Evolutionary conservation across 1,140 invertebrate genomes (phyloP).

Genomic region (Pentalonia nigronervosa): DNA sequence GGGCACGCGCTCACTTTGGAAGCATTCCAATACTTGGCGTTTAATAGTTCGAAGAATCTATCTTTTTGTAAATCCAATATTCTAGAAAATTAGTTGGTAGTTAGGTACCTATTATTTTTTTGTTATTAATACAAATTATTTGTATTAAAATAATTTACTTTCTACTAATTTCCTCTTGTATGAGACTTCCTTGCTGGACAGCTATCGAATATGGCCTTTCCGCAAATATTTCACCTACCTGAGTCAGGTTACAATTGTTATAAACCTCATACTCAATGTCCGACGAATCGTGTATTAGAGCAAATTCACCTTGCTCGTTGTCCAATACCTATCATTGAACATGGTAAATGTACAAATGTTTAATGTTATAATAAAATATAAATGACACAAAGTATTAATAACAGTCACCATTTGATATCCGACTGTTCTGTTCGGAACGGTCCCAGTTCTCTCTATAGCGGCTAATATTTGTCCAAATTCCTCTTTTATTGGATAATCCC

Average conservation of each 20-base stretch:
- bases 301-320: slow-evolving; percentile 82
- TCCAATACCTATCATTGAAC: slow-evolving; percentile 70
- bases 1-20: slow-evolving; percentile 73
- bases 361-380: too few species aligned
- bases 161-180: slow-evolving; percentile 56
- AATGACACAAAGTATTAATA: background rate
- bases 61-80: slow-evolving; percentile 86
- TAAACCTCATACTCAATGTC: slow-evolving; percentile 85
- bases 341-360: background rate
- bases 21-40: slow-evolving; percentile 83
- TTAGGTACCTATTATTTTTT: background rate
- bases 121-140: background rate
- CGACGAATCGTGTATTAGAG: slow-evolving; percentile 87
- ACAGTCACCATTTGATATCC: slow-evolving; percentile 74
- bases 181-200: slow-evolving; percentile 68
- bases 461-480: slow-evolving; percentile 87
- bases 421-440: slow-evolving; percentile 72
- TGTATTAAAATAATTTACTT: slow-evolving; percentile 19
- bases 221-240: slow-evolving; percentile 87
- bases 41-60: slow-evolving; percentile 79
- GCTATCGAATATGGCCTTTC: slow-evolving; percentile 89
- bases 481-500: slow-evolving; percentile 92
- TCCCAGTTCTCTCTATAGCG: slow-evolving; percentile 80
- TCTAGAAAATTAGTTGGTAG: slow-evolving; percentile 63
- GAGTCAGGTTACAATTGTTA: slow-evolving; percentile 77